phyloP scores from a whole-genome alignment of 2,888 invertebrate species.

The Deilephila porcellus region DNA sequence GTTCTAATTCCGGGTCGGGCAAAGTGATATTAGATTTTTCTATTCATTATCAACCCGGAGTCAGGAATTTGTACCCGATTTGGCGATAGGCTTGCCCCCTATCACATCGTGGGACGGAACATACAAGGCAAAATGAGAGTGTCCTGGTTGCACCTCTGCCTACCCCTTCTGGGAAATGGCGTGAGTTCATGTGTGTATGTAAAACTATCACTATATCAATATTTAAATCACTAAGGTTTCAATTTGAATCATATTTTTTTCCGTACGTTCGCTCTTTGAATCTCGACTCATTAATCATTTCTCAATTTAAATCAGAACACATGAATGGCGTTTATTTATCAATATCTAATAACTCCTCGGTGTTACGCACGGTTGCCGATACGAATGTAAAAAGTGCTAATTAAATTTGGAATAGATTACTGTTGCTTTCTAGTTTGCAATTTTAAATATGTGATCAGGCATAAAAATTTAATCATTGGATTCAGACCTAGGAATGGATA shows the following conservation, averaged over 20 bases:
- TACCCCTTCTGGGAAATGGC: too few species aligned
- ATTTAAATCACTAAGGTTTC: neutral
- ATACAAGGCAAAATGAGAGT: too few species aligned
- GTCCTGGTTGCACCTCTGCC: too few species aligned
- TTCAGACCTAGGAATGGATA: too few species aligned
- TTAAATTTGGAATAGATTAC: neutral
- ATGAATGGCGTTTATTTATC: constrained; percentile 7
- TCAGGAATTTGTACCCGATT: too few species aligned
- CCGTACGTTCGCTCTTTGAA: neutral
- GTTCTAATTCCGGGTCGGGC: too few species aligned
- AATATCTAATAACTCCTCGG: neutral
- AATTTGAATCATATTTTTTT: constrained; percentile 2
- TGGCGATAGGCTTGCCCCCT: too few species aligned
- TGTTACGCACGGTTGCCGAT: neutral
- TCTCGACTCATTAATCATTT: constrained; percentile 6
- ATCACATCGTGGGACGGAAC: too few species aligned
- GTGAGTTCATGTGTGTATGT: too few species aligned
- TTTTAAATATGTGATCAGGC: neutral
- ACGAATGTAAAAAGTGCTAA: constrained; percentile 6
- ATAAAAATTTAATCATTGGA: neutral
- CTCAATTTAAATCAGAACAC: neutral
- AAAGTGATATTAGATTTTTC: too few species aligned
- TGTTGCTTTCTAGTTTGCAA: neutral
- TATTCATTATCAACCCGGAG: too few species aligned
- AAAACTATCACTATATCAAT: too few species aligned